phyloP scores from a whole-genome alignment of 2,797 vertebrate genomes.

The Bothrops alternatus region DNA sequence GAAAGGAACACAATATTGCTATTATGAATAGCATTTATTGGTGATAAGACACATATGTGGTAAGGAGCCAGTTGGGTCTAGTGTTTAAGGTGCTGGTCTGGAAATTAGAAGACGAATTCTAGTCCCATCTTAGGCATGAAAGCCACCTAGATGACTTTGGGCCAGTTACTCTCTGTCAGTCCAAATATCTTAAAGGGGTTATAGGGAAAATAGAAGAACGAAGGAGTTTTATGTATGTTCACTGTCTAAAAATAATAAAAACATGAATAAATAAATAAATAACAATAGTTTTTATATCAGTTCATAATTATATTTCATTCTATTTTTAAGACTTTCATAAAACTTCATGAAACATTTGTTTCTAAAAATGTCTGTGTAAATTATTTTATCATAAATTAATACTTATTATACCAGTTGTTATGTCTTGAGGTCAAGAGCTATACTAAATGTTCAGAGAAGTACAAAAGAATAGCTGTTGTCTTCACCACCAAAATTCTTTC shows the following conservation, averaged over 20 bases:
- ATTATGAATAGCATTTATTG: neutral
- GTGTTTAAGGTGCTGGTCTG: neutral
- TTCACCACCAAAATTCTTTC: neutral
- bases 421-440: neutral
- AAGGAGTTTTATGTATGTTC: no score
- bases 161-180: neutral
- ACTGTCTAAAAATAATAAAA: no score
- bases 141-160: neutral
- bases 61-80: neutral
- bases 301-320: neutral
- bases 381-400: neutral
- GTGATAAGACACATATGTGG: neutral
- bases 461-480: neutral
- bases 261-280: no score
- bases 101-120: neutral
- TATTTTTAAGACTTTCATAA: neutral
- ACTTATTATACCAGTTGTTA: neutral
- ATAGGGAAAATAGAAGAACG: no score
- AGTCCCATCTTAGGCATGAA: neutral
- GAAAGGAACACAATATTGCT: neutral
- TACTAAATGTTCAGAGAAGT: neutral
- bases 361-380: neutral
- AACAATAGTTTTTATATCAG: neutral
- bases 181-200: no score
- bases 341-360: neutral